phyloP scores from a whole-genome alignment of 2,113 vertebrate genomes.

The Heliornis fulica region DNA sequence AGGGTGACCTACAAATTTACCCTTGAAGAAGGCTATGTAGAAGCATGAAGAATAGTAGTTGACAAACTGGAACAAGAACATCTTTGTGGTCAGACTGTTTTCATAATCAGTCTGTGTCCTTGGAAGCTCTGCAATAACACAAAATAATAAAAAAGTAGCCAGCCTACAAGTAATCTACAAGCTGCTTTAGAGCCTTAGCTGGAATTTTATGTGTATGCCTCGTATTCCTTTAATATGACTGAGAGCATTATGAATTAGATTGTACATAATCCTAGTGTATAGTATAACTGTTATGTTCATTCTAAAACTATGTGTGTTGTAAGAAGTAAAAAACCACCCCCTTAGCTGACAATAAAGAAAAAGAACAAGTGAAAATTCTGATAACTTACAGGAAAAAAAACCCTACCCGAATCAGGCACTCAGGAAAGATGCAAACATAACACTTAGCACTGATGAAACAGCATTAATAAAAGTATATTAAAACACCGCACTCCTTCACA shows the following conservation, averaged over 20 bases:
- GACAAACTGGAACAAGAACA: slow-evolving; percentile 96
- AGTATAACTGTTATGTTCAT: slow-evolving; percentile 19
- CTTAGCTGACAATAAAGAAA: neutral
- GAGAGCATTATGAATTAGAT: slow-evolving; percentile 36
- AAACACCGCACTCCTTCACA: neutral
- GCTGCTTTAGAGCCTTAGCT: neutral
- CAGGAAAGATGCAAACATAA: slow-evolving; percentile 30
- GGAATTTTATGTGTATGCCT: neutral
- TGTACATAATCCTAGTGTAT: neutral
- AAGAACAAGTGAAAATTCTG: neutral
- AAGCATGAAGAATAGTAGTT: slow-evolving; percentile 97
- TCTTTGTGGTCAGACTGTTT: slow-evolving; percentile 94
- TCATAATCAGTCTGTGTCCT: slow-evolving; percentile 92
- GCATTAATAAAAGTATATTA: slow-evolving; percentile 31
- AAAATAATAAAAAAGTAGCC: neutral
- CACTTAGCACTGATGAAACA: slow-evolving; percentile 14
- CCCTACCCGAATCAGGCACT: neutral
- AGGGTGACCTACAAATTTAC: slow-evolving; percentile 88
- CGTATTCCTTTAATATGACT: slow-evolving; percentile 2
- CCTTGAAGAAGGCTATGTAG: slow-evolving; percentile 95
- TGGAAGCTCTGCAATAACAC: slow-evolving; percentile 82
- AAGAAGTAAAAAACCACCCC: neutral
- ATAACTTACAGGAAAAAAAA: neutral
- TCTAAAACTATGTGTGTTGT: slow-evolving; percentile 30
- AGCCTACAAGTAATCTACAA: neutral